Percentiles rank a stretch among this genome's conserved stretches.
Evolutionary conservation across 53 echinoderm and acorn worm species (phyloP).

Genomic region (Hippasteria phrygiana): DNA sequence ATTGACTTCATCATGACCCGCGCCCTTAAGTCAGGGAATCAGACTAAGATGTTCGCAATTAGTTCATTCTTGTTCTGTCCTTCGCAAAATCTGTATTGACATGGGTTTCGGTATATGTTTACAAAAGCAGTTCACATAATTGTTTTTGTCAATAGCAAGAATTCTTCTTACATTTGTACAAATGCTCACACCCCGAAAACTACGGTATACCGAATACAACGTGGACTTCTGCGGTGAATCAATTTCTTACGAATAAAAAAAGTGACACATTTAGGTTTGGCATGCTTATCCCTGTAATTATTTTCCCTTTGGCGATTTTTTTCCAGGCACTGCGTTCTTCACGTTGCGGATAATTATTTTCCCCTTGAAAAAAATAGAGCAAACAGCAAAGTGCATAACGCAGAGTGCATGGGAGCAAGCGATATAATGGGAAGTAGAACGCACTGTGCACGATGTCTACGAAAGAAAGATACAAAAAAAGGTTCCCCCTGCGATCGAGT

Average conservation of each 20-base stretch:
- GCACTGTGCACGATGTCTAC: background rate
- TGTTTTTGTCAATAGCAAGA: too few species aligned
- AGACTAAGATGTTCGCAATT: background rate
- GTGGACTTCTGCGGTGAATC: too few species aligned
- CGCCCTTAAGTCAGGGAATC: background rate
- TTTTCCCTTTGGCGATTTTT: conserved; percentile 8
- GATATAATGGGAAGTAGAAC: conserved; percentile 4
- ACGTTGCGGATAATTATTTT: conserved; percentile 15
- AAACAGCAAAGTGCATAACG: background rate
- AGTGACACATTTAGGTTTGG: background rate
- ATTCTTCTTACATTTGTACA: too few species aligned
- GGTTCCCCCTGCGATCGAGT: background rate
- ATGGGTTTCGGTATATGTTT: too few species aligned
- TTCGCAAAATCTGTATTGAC: background rate
- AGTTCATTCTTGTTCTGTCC: background rate
- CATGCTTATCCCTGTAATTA: background rate
- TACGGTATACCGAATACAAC: too few species aligned
- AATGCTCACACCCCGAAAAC: too few species aligned
- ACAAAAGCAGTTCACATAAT: too few species aligned
- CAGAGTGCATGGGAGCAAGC: background rate
- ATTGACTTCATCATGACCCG: too few species aligned
- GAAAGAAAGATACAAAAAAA: background rate
- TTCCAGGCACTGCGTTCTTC: background rate
- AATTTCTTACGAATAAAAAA: background rate
- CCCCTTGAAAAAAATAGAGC: background rate